These are phyloP conservation scores for Rousettus madagascariensis DNA, from an alignment of 2,797 vertebrate genomes.

Conservation along the genomic window DNA sequence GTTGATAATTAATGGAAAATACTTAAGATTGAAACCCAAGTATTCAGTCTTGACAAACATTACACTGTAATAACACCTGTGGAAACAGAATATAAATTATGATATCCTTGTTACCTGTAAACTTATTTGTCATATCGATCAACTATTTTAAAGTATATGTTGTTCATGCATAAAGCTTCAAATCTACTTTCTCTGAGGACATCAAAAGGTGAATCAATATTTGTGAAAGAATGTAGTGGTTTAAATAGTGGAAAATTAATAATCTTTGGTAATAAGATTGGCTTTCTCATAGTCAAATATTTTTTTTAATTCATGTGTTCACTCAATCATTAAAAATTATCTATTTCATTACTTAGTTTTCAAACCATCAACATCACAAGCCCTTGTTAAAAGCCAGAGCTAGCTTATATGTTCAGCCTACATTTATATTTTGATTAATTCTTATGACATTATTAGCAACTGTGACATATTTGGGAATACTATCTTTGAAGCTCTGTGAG, in stretches of 20 bases:
- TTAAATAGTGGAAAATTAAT: background rate
- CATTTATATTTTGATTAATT: background rate
- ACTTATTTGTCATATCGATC: background rate
- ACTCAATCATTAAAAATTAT: background rate
- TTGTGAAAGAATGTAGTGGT: background rate
- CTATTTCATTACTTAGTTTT: background rate
- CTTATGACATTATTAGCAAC: background rate
- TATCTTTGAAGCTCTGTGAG: background rate
- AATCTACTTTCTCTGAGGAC: background rate
- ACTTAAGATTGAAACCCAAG: background rate
- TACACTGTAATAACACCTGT: background rate
- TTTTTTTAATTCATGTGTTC: background rate
- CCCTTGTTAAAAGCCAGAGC: background rate
- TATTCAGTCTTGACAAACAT: background rate
- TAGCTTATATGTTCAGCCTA: background rate
- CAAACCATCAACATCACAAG: background rate
- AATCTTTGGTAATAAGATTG: background rate
- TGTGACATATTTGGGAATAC: background rate
- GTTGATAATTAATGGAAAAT: background rate
- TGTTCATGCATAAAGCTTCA: background rate
- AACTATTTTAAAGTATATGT: background rate
- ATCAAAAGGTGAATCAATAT: background rate
- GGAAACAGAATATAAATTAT: background rate
- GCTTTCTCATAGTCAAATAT: background rate
- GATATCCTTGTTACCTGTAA: background rate